Percentiles rank a stretch among this genome's conserved stretches.
Conservation (phyloP, 2,797 vertebrate genomes). For the Diplodus puntazzo region DNA sequence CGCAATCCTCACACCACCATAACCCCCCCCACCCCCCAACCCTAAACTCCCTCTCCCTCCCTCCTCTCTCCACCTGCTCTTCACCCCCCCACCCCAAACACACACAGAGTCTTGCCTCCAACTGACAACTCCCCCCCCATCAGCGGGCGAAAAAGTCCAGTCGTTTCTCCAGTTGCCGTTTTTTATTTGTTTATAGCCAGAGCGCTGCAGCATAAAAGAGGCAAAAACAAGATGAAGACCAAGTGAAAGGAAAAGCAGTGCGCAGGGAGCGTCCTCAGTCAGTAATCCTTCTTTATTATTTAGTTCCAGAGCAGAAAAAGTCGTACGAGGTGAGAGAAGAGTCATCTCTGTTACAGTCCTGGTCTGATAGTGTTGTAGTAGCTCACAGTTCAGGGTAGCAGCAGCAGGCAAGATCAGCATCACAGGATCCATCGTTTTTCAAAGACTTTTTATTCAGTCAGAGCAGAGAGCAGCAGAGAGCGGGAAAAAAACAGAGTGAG, state of each 20-base stretch:
- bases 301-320: slow-evolving; percentile 68
- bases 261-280: slow-evolving; percentile 1
- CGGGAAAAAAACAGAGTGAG: slow-evolving; percentile 45
- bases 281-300: slow-evolving; percentile 48
- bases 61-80: slow-evolving; percentile 74
- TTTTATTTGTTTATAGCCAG: slow-evolving; percentile 71
- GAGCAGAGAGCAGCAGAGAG: slow-evolving; percentile 58
- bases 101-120: slow-evolving; percentile 72
- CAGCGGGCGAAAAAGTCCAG: slow-evolving; percentile 75
- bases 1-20: slow-evolving; percentile 86
- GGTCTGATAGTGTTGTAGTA: slow-evolving; percentile 53
- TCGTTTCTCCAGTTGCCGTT: slow-evolving; percentile 74
- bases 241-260: slow-evolving; percentile 26
- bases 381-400: slow-evolving; percentile 61
- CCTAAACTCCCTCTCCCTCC: slow-evolving; percentile 46
- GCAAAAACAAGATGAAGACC: slow-evolving; percentile 46
- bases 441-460: slow-evolving; percentile 69
- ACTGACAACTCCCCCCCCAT: slow-evolving; percentile 48
- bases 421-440: slow-evolving; percentile 62
- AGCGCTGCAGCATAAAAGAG: slow-evolving; percentile 40
- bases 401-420: slow-evolving; percentile 54
- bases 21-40: slow-evolving; percentile 54
- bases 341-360: slow-evolving; percentile 63
- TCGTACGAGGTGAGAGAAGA: slow-evolving; percentile 62
- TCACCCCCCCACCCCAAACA: slow-evolving; percentile 52